Evolutionary conservation across 2,113 vertebrate genomes (phyloP), one percentile per base, ranked within the genome.

Genomic region (Petrocephalus microphthalmus): DNA sequence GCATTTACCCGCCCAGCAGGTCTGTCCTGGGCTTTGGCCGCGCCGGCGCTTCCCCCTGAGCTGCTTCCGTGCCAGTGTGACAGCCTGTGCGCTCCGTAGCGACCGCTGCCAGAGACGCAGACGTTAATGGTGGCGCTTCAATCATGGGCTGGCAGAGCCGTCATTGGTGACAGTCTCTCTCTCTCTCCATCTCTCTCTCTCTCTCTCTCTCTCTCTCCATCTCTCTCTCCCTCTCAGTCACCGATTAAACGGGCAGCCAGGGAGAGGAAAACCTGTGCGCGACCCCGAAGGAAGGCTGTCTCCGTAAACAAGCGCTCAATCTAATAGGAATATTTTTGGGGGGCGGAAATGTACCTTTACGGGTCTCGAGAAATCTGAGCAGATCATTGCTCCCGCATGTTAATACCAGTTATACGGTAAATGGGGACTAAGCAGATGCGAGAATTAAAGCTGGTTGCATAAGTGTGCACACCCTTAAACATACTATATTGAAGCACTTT

Each of bases 1-100:
- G 87, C 71, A 82, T 88, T 88, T 88, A 88, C 25, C 29, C 60
- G 25, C 71, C 87, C 87, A 88, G 87, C 52, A 54, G 87, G 87
- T 53, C 49, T 88, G 25, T 88, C 87, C 49, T 25, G 25, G 57
- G 87, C 49, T 54, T 88, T 88, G 71, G 87, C 87, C 19, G 22
- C 51, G 25, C 29, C 25, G 47, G 10, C 25, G 25, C 20, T 82
- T 81, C 87, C 87, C 71, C 74, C 51, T 3, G 51, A 88, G 87
- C 7, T 22, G 42, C 87, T 81, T 88, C 87, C 71, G 84, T 88
- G 52, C 87, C 87, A 88, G 74, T 19, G 25, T 52, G 71, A 45
- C 87, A 87, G 87, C 47, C 29, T 29, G 60, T 47, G n/a, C 45
- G n/a, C 64, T 51, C 45, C 42, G 67, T n/a, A 81, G 87, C 45